phyloP scores from a whole-genome alignment of 2,888 invertebrate genomes.

The Pristionchus japonicus region DNA sequence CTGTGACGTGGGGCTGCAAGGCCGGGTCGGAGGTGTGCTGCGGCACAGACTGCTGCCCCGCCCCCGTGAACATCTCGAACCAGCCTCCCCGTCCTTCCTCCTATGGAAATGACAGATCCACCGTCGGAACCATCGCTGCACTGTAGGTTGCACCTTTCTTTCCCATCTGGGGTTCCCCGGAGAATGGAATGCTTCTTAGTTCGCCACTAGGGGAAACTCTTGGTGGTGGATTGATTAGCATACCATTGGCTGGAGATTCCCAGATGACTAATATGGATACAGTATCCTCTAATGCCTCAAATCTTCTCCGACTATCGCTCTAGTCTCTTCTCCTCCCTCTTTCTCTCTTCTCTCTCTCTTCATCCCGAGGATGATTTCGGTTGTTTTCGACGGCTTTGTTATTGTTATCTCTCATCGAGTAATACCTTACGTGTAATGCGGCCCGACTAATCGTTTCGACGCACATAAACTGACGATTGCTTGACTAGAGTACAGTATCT shows the following conservation, averaged over 20 bases:
- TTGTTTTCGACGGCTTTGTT: conserved; percentile 29
- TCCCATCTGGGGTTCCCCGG: background rate
- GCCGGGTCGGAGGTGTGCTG: conserved; percentile 58
- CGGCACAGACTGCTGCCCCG: conserved; percentile 71
- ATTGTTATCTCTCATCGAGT: conserved; percentile 12
- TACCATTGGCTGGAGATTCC: background rate
- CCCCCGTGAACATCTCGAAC: no score
- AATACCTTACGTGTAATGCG: conserved; percentile 7
- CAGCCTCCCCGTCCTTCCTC: background rate
- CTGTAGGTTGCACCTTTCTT: conserved; percentile 36
- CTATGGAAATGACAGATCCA: background rate
- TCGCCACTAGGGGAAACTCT: background rate
- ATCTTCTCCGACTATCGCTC: conserved; percentile 13
- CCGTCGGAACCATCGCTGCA: conserved; percentile 17
- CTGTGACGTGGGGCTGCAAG: conserved; percentile 67
- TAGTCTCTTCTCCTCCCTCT: background rate
- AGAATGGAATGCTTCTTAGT: background rate
- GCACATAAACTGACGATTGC: background rate
- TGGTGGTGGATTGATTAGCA: no score
- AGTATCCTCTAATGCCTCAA: conserved; percentile 8
- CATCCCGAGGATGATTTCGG: background rate
- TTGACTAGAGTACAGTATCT: background rate
- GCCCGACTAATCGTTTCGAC: conserved; percentile 17
- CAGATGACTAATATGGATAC: background rate
- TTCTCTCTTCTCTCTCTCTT: no score